Percentiles rank a stretch among this genome's conserved stretches.
phyloP scores from a whole-genome alignment of 23 tunicate genomes.

The Trididemnum clinides region DNA sequence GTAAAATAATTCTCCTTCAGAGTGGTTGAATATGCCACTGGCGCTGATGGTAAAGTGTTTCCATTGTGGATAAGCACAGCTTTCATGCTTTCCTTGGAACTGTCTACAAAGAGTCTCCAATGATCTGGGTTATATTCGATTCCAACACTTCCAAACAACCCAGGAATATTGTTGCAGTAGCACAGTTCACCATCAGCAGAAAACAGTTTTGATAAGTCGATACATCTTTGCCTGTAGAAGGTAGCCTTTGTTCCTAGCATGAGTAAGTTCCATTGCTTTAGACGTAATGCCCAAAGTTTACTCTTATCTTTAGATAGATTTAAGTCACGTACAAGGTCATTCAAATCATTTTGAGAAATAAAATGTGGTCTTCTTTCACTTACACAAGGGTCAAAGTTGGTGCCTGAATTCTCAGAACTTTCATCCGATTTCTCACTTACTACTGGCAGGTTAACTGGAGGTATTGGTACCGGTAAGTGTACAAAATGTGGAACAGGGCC shows the following conservation, averaged over 20 bases:
- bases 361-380: no score
- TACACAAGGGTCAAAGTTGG: no score
- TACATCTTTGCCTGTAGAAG: slow-evolving; percentile 1
- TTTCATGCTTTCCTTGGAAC: no score
- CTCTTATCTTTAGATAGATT: background rate
- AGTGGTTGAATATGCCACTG: slow-evolving; percentile 10
- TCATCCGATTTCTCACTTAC: background rate
- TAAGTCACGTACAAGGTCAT: slow-evolving; percentile 26
- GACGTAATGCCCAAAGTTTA: slow-evolving; percentile 4
- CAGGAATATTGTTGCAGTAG: slow-evolving; percentile 19
- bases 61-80: background rate
- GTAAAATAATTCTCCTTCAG: background rate
- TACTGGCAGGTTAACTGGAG: background rate
- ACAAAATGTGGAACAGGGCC: slow-evolving; percentile 1
- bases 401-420: background rate
- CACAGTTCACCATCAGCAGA: slow-evolving; percentile 11
- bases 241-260: slow-evolving; percentile 12
- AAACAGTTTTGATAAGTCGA: background rate
- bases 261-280: slow-evolving; percentile 34
- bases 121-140: background rate
- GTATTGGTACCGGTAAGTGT: slow-evolving; percentile 8
- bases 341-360: slow-evolving; percentile 19
- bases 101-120: slow-evolving; percentile 9
- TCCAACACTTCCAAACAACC: background rate
- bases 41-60: background rate